Conservation (phyloP, 2,797 vertebrate species). For the Rachycentron canadum region DNA sequence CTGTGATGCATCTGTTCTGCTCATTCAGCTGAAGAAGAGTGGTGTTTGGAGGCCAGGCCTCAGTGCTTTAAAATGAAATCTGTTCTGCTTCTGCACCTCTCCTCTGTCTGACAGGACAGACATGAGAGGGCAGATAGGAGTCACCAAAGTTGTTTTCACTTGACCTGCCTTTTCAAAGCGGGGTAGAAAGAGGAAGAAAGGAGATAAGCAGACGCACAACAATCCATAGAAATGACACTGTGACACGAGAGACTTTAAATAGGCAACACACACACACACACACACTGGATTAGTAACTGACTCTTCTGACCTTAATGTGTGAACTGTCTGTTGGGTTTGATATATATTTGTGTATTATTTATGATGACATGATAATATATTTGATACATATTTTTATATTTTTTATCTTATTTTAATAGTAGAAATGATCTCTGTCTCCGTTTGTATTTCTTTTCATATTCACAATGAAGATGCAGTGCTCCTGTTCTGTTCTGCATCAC, state of each 20-base stretch:
- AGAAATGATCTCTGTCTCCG: too few species aligned
- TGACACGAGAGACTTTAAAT: too few species aligned
- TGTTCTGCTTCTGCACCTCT: slow-evolving; percentile 25
- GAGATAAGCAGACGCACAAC: slow-evolving; percentile 22
- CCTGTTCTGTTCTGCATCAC: not conserved
- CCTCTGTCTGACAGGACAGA: not conserved
- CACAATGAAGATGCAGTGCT: too few species aligned
- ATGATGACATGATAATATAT: too few species aligned
- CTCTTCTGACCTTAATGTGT: not conserved
- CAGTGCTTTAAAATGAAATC: slow-evolving; percentile 41
- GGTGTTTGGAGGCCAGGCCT: slow-evolving; percentile 22
- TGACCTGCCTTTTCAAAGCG: slow-evolving; percentile 38
- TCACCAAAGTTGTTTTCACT: slow-evolving; percentile 29
- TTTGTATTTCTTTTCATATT: too few species aligned
- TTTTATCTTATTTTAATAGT: too few species aligned
- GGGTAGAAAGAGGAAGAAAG: not conserved
- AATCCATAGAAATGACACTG: not conserved
- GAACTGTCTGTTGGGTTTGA: not conserved
- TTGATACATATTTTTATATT: too few species aligned
- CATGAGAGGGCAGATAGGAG: slow-evolving; percentile 18
- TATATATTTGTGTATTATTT: too few species aligned
- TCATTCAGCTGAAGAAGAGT: slow-evolving; percentile 40
- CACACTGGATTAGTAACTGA: not conserved
- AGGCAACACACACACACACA: not conserved
- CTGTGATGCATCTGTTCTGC: slow-evolving; percentile 40